Base-by-base conservation (phyloP, 2,888 invertebrate species). In the Torymus auratus region DNA sequence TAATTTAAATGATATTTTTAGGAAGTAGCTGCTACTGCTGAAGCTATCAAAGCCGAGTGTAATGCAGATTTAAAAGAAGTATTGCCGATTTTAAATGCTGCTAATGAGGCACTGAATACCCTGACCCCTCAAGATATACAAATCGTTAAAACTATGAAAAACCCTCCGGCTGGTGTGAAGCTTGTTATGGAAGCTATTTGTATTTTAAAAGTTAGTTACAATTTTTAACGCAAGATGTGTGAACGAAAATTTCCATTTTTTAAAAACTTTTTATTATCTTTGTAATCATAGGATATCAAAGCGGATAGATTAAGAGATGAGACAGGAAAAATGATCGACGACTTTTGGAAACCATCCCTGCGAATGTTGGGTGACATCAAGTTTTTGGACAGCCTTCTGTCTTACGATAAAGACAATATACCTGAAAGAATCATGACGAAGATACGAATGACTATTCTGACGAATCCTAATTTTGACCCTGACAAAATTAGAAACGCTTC, bases 181-280 rank as follows among this genome's bases (percentile, higher is more conserved):
- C 91, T 97, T 55, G 96, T 98, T 11, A 98, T 99, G 98, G 99
- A 99, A 91, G 98, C 98, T n/a, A 94, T 99, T 83, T 99, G 99
- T 89, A 96, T 98, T 86, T 92, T 99, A 83, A 96, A 98, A 92
- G 95, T 94, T 89, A 83, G 50, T 23, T 56, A 60, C 20, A 14
- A 2, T 13, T 28, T 5, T 41, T 7, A 41, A 41, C 41, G 7
- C 7, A 50, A 56, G 55, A 60, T 70, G 3, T 12, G 11, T 11
- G 10, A 20, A 15, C 23, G 17, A 11, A 68, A 10, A 28, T 56
- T 10, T 56, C 0, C 5, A 14, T 69, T 52, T 52, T 41, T 52
- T 56, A 62, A 55, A 62, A 58, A 56, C 62, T 70, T n/a, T 15
- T 41, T 62, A 15, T 69, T 60, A 52, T 70, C 61, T 71, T 68